phyloP scores from a whole-genome alignment of 2,888 invertebrate genomes.

The Hypolimnas misippus region DNA sequence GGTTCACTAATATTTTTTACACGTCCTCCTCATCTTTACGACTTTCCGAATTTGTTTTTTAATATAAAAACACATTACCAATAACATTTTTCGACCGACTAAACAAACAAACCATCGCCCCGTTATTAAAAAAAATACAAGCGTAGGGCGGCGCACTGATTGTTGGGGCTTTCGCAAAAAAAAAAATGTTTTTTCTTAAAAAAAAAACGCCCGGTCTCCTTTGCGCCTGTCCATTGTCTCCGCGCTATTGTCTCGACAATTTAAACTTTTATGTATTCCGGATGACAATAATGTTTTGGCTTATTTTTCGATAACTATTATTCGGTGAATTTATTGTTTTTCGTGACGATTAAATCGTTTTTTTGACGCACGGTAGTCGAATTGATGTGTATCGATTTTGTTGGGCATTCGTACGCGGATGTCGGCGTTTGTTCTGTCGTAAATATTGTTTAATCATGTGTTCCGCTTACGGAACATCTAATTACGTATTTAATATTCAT shows the following conservation, averaged over 20 bases:
- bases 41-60: slow-evolving; percentile 47
- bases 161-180: slow-evolving; percentile 54
- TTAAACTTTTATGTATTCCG: slow-evolving; percentile 76
- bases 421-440: slow-evolving; percentile 35
- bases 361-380: slow-evolving; percentile 42
- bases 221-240: slow-evolving; percentile 67
- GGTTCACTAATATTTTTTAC: slow-evolving; percentile 36
- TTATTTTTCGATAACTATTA: slow-evolving; percentile 79
- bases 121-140: slow-evolving; percentile 51
- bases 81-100: slow-evolving; percentile 66
- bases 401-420: slow-evolving; percentile 49
- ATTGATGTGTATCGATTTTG: slow-evolving; percentile 39
- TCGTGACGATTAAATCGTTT: slow-evolving; percentile 29
- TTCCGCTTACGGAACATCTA: slow-evolving; percentile 27
- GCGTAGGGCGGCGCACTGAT: slow-evolving; percentile 31
- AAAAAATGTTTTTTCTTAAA: slow-evolving; percentile 61
- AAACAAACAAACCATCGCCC: slow-evolving; percentile 73
- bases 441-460: slow-evolving; percentile 43
- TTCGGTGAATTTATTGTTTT: slow-evolving; percentile 76
- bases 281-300: slow-evolving; percentile 48
- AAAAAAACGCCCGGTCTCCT: slow-evolving; percentile 30
- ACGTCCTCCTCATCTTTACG: slow-evolving; percentile 40
- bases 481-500: slow-evolving; percentile 2
- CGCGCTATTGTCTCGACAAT: slow-evolving; percentile 78
- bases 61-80: slow-evolving; percentile 63